phyloP scores from a whole-genome alignment of 2,888 invertebrate species.

The Chymomyza procnemis region DNA sequence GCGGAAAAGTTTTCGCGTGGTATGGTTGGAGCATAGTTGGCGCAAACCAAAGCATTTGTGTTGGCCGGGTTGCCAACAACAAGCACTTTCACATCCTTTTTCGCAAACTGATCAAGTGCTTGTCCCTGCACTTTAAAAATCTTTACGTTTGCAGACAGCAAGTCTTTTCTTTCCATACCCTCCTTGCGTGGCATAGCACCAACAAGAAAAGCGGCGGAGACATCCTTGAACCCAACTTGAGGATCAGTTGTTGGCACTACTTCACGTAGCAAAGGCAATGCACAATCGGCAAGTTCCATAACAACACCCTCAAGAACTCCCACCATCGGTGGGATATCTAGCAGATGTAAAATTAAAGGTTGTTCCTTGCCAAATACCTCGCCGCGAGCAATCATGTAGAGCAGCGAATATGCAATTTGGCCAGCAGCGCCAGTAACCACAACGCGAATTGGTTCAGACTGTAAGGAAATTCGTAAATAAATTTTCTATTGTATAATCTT shows the following conservation, averaged over 20 bases:
- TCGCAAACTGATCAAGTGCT: conserved; percentile 93
- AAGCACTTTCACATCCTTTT: conserved; percentile 94
- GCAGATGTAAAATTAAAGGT: conserved; percentile 90
- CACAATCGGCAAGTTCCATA: conserved; percentile 98
- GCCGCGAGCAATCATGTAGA: conserved; percentile 96
- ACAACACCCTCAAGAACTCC: conserved; percentile 98
- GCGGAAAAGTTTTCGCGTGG: conserved; percentile 97
- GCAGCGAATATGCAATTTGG: conserved; percentile 97
- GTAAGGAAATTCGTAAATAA: conserved; percentile 65
- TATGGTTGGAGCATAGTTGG: conserved; percentile 96
- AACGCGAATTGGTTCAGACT: conserved; percentile 92
- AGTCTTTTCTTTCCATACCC: conserved; percentile 99
- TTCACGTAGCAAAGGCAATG: conserved; percentile 90
- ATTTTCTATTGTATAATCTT: no score
- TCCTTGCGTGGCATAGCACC: conserved; percentile 98
- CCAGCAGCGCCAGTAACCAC: conserved; percentile 99
- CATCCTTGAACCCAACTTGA: conserved; percentile 95
- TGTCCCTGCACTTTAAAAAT: conserved; percentile 98
- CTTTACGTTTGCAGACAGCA: conserved; percentile 97
- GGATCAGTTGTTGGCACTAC: conserved; percentile 93
- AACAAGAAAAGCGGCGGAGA: conserved; percentile 96
- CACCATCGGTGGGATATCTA: conserved; percentile 98
- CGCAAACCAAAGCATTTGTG: conserved; percentile 97
- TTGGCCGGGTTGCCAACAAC: conserved; percentile 99
- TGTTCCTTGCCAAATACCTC: conserved; percentile 95